phyloP scores from a whole-genome alignment of 2,113 vertebrate species.

The Cyanoramphus novaezelandiae region DNA sequence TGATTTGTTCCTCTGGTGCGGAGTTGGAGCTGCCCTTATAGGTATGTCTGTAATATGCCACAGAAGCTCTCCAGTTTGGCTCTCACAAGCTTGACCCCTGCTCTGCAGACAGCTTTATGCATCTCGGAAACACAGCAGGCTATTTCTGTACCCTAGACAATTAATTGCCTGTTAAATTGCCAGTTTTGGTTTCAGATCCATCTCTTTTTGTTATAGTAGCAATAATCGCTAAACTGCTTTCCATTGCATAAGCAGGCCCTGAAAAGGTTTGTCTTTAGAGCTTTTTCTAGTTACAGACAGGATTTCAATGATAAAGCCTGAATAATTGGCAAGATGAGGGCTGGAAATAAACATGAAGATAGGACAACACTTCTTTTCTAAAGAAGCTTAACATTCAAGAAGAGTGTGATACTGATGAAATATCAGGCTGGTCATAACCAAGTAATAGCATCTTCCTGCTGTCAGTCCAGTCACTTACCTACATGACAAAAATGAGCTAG shows the following conservation, averaged over 20 bases:
- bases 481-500: neutral
- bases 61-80: neutral
- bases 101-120: neutral
- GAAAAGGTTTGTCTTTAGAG: neutral
- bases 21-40: neutral
- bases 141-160: neutral
- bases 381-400: neutral
- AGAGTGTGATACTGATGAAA: neutral
- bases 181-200: neutral
- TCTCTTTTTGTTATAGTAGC: neutral
- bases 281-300: neutral
- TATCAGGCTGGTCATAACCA: neutral
- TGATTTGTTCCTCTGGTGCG: neutral
- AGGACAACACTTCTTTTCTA: neutral
- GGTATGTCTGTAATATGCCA: accelerated
- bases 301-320: neutral
- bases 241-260: neutral
- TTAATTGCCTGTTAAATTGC: neutral
- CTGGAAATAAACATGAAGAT: neutral
- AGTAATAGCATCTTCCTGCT: neutral
- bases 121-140: neutral
- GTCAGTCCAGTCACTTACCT: neutral
- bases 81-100: neutral
- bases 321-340: neutral
- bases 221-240: neutral